These are phyloP conservation scores for Machaerirhynchus nigripectus DNA, from an alignment of 2,113 vertebrate genomes.

Conservation along the genomic window DNA sequence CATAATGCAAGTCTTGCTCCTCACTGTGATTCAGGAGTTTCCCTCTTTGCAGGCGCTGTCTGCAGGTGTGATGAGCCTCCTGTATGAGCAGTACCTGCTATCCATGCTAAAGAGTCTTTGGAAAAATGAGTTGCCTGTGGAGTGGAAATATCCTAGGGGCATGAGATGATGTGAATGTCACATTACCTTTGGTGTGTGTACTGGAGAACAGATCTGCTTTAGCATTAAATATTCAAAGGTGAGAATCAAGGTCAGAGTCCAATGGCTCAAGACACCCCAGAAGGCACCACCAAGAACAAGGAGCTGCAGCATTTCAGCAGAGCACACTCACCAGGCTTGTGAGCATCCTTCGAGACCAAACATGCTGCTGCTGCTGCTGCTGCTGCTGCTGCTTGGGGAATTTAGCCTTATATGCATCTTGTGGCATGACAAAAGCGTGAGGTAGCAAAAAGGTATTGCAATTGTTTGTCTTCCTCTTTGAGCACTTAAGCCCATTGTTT, in stretches of 20 bases:
- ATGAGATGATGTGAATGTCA: not conserved
- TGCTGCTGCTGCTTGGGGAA: not conserved
- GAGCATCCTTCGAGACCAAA: not conserved
- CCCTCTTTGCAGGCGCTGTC: not conserved
- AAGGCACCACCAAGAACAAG: not conserved
- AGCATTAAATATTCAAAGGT: not conserved
- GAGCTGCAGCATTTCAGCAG: not conserved
- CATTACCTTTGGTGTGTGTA: not conserved
- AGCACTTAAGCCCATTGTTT: not conserved
- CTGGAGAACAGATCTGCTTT: not conserved
- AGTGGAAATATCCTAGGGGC: not conserved
- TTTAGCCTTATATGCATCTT: not conserved
- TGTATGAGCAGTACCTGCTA: not conserved
- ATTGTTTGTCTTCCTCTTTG: not conserved
- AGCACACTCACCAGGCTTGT: not conserved
- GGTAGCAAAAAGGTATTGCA: not conserved
- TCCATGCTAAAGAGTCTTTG: not conserved
- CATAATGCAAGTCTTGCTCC: not conserved
- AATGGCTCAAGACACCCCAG: not conserved
- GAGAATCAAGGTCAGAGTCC: not conserved
- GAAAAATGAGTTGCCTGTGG: not conserved
- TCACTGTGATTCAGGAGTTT: not conserved
- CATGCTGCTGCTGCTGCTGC: not conserved
- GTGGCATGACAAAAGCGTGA: not conserved
- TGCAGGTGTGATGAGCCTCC: not conserved